These are phyloP conservation scores for Mungos mungo DNA, from an alignment of 2,113 vertebrate genomes.

Conservation along the genomic window DNA sequence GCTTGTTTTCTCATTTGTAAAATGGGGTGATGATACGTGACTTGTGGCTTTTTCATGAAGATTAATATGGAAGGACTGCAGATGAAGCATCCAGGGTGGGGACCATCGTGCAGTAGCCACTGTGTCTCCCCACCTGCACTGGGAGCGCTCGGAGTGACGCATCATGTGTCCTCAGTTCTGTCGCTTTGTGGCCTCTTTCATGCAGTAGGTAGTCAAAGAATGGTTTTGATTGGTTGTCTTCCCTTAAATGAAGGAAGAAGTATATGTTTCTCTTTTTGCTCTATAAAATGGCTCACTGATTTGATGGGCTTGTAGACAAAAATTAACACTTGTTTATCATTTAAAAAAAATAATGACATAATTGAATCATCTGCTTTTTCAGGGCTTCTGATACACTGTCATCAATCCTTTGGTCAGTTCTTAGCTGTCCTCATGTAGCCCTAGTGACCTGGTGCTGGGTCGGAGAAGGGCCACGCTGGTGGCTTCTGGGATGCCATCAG, in stretches of 20 bases:
- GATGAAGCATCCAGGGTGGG: background rate
- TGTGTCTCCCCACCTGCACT: background rate
- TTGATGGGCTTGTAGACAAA: background rate
- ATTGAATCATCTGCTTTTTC: background rate
- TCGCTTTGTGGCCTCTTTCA: background rate
- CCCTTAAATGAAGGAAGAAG: background rate
- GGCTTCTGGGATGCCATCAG: background rate
- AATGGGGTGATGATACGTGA: background rate
- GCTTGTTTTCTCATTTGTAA: background rate
- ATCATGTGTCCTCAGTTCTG: background rate
- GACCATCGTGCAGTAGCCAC: background rate
- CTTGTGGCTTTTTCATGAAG: background rate
- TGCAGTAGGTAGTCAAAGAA: background rate
- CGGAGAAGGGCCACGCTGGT: background rate
- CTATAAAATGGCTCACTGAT: background rate
- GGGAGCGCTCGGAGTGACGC: background rate
- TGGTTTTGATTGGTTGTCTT: background rate
- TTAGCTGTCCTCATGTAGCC: background rate
- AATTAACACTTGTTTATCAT: background rate
- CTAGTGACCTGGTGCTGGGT: background rate
- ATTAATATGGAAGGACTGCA: background rate
- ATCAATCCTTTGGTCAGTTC: background rate
- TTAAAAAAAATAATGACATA: background rate
- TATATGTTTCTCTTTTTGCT: background rate
- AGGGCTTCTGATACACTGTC: background rate